Percentiles rank a stretch among this genome's conserved stretches.
phyloP scores from a whole-genome alignment of 2,888 invertebrate species.

The Prosopocoilus inquinatus region DNA sequence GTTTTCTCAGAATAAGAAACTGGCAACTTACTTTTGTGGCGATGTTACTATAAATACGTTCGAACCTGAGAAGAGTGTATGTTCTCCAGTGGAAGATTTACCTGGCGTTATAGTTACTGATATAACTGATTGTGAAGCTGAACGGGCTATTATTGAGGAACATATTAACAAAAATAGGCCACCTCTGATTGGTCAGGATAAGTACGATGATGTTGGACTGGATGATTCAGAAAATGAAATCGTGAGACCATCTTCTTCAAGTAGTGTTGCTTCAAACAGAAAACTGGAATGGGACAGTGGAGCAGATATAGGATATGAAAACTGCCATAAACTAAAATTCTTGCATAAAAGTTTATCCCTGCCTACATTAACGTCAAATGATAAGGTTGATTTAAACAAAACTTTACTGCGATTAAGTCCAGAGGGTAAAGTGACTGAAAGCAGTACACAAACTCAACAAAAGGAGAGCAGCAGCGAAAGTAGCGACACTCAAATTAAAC shows the following conservation, averaged over 20 bases:
- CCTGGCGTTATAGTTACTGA: background rate
- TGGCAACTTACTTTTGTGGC: constrained; percentile 66
- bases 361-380: constrained; percentile 32
- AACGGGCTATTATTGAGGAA: constrained; percentile 23
- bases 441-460: background rate
- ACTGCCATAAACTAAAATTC: constrained; percentile 43
- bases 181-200: constrained; percentile 44
- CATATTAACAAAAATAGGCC: constrained; percentile 38
- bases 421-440: constrained; percentile 14
- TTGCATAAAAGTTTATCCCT: constrained; percentile 44
- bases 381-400: constrained; percentile 15
- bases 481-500: too few species aligned
- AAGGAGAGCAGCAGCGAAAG: too few species aligned
- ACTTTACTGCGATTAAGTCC: constrained; percentile 14
- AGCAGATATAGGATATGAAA: constrained; percentile 77
- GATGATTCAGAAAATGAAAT: constrained; percentile 14
- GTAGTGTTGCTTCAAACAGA: constrained; percentile 70
- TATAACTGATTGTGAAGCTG: constrained; percentile 37
- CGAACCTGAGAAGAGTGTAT: background rate
- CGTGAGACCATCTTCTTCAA: constrained; percentile 57
- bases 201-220: constrained; percentile 8
- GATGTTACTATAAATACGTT: constrained; percentile 5
- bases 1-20: constrained; percentile 64
- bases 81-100: too few species aligned
- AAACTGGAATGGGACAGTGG: constrained; percentile 86